Percentiles rank a stretch among this genome's conserved stretches.
phyloP scores from a whole-genome alignment of 2,113 vertebrate genomes.

The Antechinus stuartii region DNA sequence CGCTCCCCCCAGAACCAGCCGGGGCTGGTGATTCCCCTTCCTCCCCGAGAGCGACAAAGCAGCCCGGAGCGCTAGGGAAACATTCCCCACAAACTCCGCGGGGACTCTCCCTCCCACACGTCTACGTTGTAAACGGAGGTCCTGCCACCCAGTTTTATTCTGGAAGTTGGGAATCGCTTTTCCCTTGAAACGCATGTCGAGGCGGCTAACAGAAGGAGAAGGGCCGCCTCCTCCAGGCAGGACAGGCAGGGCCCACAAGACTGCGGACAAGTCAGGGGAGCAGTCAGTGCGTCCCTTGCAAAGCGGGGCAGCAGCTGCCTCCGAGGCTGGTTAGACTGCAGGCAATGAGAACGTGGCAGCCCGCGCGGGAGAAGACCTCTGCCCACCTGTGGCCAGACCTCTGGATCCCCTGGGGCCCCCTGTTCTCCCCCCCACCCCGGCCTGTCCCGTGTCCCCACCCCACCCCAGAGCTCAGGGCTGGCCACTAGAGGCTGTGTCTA shows the following conservation, averaged over 20 bases:
- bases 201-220: not conserved
- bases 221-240: too few species aligned
- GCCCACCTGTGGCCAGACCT: not conserved
- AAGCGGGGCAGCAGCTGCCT: not conserved
- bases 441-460: too few species aligned
- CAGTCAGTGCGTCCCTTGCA: not conserved
- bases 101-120: not conserved
- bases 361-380: too few species aligned
- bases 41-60: slow-evolving; percentile 20
- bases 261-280: not conserved
- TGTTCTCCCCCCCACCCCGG: not conserved
- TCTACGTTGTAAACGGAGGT: not conserved
- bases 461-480: not conserved
- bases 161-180: not conserved
- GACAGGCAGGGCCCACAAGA: too few species aligned
- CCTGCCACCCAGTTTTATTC: not conserved
- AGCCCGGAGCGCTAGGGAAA: not conserved
- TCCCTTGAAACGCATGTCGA: not conserved
- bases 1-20: not conserved
- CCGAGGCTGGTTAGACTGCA: too few species aligned
- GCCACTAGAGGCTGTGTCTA: not conserved
- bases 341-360: too few species aligned
- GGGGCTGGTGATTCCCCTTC: not conserved
- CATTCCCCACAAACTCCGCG: slow-evolving; percentile 6
- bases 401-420: not conserved